Base-by-base conservation (phyloP, 2,113 vertebrate genomes). In the Malurus alboscapulatus region DNA sequence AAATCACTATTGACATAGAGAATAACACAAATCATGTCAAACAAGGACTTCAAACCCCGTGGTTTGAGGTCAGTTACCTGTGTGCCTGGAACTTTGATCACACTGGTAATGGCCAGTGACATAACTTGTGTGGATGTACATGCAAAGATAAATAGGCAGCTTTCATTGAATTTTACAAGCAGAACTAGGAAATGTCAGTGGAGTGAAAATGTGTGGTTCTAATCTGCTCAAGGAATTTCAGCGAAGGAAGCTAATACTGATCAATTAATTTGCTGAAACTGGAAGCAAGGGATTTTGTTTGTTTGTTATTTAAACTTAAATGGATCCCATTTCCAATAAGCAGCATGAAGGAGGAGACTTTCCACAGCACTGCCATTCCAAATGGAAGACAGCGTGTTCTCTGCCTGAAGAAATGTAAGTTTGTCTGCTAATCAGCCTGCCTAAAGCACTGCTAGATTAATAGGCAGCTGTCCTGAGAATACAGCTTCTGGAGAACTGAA, bases 31-130 rank as follows among this genome's bases (percentile, higher is more conserved):
- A 59, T 71, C 67, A 87, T 84, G 62, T 84, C 71, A 88, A 86
- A 75, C 81, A 92, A 53, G 79, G 79, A 92, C 76, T 95, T 83
- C 84, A 96, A 54, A 92, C 80, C 55, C 27, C 0, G 0, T 87
- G 29, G 53, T 93, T 82, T 78, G 84, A 77, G 93, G 92, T 96
- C 91, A 95, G 2, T 93, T 81, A 94, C 89, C 63, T 85, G 42
- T 67, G 86, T 91, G 71, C 82, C 77, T 68, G 54, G 92, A 93
- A 92, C 91, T 95, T 92, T 84, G 85, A 68, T 92, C 94, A 67
- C 17, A 1, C 38, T 75, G 40, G 44, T 75, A 51, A 34, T 5
- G n/a, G 30, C 59, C 51, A 87, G 77, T 78, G 77, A 58, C 67
- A 92, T 75, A 55, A 89, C 12, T 62, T 75, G 66, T 12, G 44